Base-by-base conservation (phyloP, 2,888 invertebrate species). In the Catocala sponsa region DNA sequence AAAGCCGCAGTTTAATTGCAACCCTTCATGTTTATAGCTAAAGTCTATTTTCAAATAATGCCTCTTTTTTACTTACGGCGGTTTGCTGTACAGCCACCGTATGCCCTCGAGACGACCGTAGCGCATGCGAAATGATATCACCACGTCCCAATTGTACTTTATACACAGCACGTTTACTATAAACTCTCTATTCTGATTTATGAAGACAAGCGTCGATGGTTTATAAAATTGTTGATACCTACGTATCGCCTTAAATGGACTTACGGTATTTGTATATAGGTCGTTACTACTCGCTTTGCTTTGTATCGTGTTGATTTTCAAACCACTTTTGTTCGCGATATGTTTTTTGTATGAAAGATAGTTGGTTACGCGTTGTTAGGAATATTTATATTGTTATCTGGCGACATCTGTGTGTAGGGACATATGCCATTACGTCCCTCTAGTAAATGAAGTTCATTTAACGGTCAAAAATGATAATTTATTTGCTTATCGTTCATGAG, bases 271-370 rank as follows among this genome's bases (percentile, higher is more conserved):
- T 83, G 85, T 88, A 83, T 83, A 84, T 84, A 83, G 86, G 85
- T 85, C 85, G 88, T 89, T 86, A 88, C 83, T 84, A 87, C 85
- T 86, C 85, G 83, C 83, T 88, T 86, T 86, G 86, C 78, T 84
- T 85, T 86, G 84, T 88, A 88, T 86, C 86, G 85, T 86, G 91
- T 89, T 89, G 90, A 90, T 90, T 90, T 87, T 90, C 87, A 86
- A 91, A 89, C 88, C 89, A 89, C 87, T 91, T 90, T 91, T 84
- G 87, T 85, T 83, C 75, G 79, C 79, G 83, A 84, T 89, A 85
- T 84, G 83, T 86, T 90, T 90, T 89, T 88, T 84, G 78, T 81
- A 68, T 66, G 74, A 77, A 65, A 70, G 74, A 77, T 73, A 76
- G 78, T 75, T 82, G 78, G 79, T 76, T 76, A 77, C 68, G 67